These are phyloP conservation scores for Margarornis squamiger DNA, from an alignment of 2,797 vertebrate species.

Conservation along the genomic window DNA sequence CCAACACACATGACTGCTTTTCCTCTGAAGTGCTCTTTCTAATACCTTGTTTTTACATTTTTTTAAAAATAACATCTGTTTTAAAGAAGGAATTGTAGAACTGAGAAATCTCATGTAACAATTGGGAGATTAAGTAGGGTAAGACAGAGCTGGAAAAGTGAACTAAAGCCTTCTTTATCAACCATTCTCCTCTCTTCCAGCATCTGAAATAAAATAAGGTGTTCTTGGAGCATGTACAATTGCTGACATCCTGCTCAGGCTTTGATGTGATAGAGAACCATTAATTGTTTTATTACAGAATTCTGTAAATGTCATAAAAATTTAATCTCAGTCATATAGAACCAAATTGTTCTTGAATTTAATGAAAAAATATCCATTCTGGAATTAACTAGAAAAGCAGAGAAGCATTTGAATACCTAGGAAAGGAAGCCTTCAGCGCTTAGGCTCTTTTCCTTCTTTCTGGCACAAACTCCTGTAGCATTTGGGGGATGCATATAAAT, in stretches of 20 bases:
- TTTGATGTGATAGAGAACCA: background rate
- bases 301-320: background rate
- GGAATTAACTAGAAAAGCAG: background rate
- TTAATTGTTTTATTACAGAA: background rate
- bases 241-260: background rate
- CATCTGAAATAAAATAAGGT: background rate
- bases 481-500: background rate
- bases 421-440: background rate
- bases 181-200: background rate
- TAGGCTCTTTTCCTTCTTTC: background rate
- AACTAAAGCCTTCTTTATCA: background rate
- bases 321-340: background rate
- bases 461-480: background rate
- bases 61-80: background rate
- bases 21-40: background rate
- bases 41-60: background rate
- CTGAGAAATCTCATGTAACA: background rate
- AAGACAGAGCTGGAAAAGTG: background rate
- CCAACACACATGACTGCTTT: background rate
- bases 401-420: background rate
- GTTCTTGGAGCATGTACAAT: background rate
- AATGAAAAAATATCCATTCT: background rate
- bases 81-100: background rate
- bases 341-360: background rate
- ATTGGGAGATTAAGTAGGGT: background rate